These are phyloP conservation scores for Glandiceps talaboti DNA, from an alignment of 53 echinoderm and acorn worm genomes.

Conservation along the genomic window DNA sequence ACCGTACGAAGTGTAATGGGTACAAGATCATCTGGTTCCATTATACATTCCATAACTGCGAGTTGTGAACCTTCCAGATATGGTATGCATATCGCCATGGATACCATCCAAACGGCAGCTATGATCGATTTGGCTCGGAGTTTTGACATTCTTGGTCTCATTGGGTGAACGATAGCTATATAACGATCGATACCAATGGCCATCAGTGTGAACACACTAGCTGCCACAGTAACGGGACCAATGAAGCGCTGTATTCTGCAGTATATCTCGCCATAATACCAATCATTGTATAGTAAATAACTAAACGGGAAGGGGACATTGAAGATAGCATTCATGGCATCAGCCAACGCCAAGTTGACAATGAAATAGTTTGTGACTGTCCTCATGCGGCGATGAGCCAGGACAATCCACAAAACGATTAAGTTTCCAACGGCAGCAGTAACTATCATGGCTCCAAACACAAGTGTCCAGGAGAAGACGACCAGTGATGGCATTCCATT, in stretches of 20 bases:
- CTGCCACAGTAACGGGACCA: constrained; percentile 51
- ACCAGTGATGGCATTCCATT: not conserved
- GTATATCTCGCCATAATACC: constrained; percentile 35
- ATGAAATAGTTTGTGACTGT: constrained; percentile 91
- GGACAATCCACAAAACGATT: constrained; percentile 91
- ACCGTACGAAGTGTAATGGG: not conserved
- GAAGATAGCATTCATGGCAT: constrained; percentile 58
- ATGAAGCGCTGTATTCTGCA: constrained; percentile 53
- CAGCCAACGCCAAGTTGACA: constrained; percentile 72
- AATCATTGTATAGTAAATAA: constrained; percentile 51
- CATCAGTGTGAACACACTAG: constrained; percentile 64
- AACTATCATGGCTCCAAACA: constrained; percentile 46
- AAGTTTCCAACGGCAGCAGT: constrained; percentile 60
- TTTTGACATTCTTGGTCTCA: constrained; percentile 65
- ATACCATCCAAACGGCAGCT: not conserved
- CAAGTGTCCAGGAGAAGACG: constrained; percentile 40
- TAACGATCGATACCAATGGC: constrained; percentile 74
- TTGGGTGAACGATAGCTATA: constrained; percentile 77
- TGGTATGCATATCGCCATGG: not conserved
- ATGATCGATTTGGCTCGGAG: not conserved
- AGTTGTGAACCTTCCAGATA: not conserved
- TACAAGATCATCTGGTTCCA: not conserved
- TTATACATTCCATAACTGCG: not conserved
- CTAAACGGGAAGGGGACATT: constrained; percentile 57
- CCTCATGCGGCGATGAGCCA: constrained; percentile 77